Conservation (phyloP, 1,140 invertebrate genomes). For the Eriocheir sinensis region DNA sequence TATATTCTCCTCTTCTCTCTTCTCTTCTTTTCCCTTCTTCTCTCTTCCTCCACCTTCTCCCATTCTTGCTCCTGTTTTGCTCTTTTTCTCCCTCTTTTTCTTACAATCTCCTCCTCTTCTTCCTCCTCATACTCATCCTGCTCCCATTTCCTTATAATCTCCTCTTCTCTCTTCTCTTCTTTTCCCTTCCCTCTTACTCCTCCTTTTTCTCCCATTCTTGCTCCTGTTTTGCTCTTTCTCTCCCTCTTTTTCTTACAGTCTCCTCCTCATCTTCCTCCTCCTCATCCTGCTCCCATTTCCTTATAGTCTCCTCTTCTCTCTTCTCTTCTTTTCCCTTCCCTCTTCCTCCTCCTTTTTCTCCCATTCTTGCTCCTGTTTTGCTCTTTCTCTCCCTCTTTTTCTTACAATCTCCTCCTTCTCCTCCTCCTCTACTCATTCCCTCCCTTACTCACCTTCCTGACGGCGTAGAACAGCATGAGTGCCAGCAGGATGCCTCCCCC, state of each 20-base stretch:
- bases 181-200: not conserved
- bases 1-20: not conserved
- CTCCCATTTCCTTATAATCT: no score
- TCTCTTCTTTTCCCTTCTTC: not conserved
- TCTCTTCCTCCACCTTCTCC: not conserved
- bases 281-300: no score
- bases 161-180: no score
- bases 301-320: not conserved
- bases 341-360: not conserved
- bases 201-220: not conserved
- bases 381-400: not conserved
- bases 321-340: not conserved
- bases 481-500: not conserved
- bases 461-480: not conserved
- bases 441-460: slow-evolving; percentile 21
- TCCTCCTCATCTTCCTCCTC: no score
- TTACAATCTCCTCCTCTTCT: not conserved
- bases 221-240: no score
- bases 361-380: not conserved
- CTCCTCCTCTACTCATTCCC: not conserved
- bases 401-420: not conserved
- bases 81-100: not conserved
- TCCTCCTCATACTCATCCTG: no score
- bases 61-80: not conserved
- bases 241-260: not conserved